A percentile compares a stretch with the other conserved stretches of the same genome.
Evolutionary conservation across 1,140 invertebrate species (phyloP).

Genomic region (Heterodera schachtii): DNA sequence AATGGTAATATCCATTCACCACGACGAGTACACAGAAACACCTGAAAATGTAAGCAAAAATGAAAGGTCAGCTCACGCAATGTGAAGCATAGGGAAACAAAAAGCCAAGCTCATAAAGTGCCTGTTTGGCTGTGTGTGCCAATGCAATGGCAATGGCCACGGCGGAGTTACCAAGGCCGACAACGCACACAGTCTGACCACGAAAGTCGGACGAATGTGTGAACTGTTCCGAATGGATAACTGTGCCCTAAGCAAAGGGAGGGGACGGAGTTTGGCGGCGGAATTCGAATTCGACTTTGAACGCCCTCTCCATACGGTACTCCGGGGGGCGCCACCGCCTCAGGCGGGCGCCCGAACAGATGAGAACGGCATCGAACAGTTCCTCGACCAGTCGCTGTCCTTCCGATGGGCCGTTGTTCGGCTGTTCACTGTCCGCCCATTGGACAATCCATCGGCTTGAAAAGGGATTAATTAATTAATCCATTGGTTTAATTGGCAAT

Average conservation of each 20-base stretch:
- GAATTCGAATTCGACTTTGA: slow-evolving; percentile 4
- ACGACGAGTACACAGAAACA: slow-evolving; percentile 22
- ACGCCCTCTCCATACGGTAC: slow-evolving; percentile 21
- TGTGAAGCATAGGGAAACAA: neutral
- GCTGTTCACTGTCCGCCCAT: slow-evolving; percentile 6
- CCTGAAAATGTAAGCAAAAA: slow-evolving; percentile 9
- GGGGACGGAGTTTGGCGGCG: too few species aligned
- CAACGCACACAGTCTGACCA: slow-evolving; percentile 10
- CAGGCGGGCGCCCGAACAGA: slow-evolving; percentile 24
- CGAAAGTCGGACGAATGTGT: slow-evolving; percentile 16
- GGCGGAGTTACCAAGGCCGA: slow-evolving; percentile 30
- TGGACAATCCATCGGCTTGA: slow-evolving; percentile 17
- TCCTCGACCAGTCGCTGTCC: slow-evolving; percentile 10
- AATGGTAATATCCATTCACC: slow-evolving; percentile 18
- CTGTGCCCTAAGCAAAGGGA: neutral
- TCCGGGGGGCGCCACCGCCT: slow-evolving; percentile 29
- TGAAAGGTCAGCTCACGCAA: neutral
- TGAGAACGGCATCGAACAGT: slow-evolving; percentile 32
- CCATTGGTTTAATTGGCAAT: neutral
- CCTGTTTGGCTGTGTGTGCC: slow-evolving; percentile 16
- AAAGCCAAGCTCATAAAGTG: neutral
- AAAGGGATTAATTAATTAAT: neutral
- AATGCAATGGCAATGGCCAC: slow-evolving; percentile 6
- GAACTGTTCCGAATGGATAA: slow-evolving; percentile 26
- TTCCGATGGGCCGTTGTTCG: neutral